Percentiles rank a stretch among this genome's conserved stretches.
Evolutionary conservation across 1,140 invertebrate genomes (phyloP).

Genomic region (Drosophila sp.): DNA sequence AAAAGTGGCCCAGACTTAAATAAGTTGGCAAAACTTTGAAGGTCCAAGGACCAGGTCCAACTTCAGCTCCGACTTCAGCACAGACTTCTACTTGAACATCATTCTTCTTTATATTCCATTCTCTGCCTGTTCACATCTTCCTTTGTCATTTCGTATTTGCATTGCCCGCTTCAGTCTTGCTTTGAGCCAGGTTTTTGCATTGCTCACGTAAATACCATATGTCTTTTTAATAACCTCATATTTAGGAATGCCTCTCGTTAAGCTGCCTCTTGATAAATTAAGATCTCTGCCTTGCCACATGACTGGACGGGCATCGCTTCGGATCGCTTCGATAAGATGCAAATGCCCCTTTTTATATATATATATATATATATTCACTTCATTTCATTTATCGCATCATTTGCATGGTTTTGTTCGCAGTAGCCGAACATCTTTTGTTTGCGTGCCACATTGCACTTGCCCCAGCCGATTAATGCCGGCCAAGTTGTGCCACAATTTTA

Average conservation of each 20-base stretch:
- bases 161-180: background rate
- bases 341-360: background rate
- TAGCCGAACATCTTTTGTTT: slow-evolving; percentile 25
- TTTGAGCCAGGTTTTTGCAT: background rate
- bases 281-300: slow-evolving; percentile 50
- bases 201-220: slow-evolving; percentile 65
- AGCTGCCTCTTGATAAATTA: slow-evolving; percentile 46
- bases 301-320: slow-evolving; percentile 32
- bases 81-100: background rate
- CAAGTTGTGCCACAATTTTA: slow-evolving; percentile 19
- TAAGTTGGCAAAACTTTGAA: slow-evolving; percentile 60
- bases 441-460: slow-evolving; percentile 13
- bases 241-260: slow-evolving; percentile 27
- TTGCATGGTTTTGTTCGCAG: slow-evolving; percentile 20
- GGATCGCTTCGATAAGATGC: slow-evolving; percentile 37
- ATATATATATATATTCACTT: too few species aligned
- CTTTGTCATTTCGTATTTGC: slow-evolving; percentile 25
- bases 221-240: slow-evolving; percentile 63
- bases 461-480: slow-evolving; percentile 9
- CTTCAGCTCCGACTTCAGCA: background rate
- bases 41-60: slow-evolving; percentile 1
- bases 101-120: slow-evolving; percentile 38
- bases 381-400: slow-evolving; percentile 25
- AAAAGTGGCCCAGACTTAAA: slow-evolving; percentile 47
- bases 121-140: slow-evolving; percentile 11